Evolutionary conservation across 2,113 vertebrate genomes (phyloP).

Genomic region (Euleptes europaea): DNA sequence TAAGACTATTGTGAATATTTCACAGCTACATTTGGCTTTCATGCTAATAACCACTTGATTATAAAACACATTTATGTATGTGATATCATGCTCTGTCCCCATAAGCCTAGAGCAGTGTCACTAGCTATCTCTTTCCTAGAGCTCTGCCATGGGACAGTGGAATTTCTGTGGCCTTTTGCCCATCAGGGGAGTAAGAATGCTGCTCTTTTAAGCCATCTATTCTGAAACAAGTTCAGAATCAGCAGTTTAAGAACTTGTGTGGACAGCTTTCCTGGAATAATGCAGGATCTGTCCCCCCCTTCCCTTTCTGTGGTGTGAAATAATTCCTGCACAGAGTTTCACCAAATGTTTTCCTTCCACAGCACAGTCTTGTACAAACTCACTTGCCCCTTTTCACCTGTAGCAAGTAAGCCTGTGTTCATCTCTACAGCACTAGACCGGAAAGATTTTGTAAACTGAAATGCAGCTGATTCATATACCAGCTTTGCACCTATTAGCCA

Average conservation of each 20-base stretch:
- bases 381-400: not conserved
- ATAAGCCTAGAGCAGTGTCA: not conserved
- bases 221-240: not conserved
- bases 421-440: not conserved
- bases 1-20: not conserved
- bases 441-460: not conserved
- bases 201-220: not conserved
- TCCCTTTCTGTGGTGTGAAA: not conserved
- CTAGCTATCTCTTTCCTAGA: not conserved
- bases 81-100: not conserved
- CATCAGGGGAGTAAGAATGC: not conserved
- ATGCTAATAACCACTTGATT: not conserved
- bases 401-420: not conserved
- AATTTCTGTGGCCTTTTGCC: not conserved
- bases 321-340: not conserved
- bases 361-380: not conserved
- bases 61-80: not conserved
- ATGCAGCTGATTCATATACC: not conserved
- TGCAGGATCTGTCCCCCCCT: not conserved
- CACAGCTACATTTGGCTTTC: not conserved
- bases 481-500: not conserved
- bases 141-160: not conserved
- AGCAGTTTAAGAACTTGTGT: not conserved
- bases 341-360: not conserved
- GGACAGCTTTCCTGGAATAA: not conserved